Evolutionary conservation across 2,888 invertebrate species (phyloP), one percentile per base, ranked within the genome.

Genomic region (Cacoxenus indagator): DNA sequence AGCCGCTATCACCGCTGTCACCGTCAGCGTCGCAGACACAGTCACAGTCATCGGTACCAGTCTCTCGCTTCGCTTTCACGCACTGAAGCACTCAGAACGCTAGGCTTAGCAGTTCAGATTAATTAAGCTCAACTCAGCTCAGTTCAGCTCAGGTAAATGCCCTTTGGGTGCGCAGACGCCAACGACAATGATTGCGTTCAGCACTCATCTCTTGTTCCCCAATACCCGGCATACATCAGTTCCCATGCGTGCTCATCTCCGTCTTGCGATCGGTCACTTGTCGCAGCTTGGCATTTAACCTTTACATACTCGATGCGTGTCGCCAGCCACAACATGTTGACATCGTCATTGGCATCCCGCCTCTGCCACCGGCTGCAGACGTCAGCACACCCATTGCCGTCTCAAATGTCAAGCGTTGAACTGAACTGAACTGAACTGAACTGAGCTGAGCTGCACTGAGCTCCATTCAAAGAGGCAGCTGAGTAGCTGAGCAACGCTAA

Each of bases 381-480:
- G 83, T 69, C 79, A 5, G 8, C 48, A 48, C 48, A n/a, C 1
- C 6, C 48, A 71, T 70, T 68, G 77, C 76, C 83, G 78, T 81
- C 83, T 83, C 80, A 70, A 75, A 80, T 83, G 83, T 83, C 83
- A 80, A 81, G 77, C 72, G 76, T 64, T 77, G 71, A 73, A 76
- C 75, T 43, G 45, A 71, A 76, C 70, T 72, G 67, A 73, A 77
- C 65, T 79, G 70, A 73, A 76, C 77, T 43, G 1, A 72, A 68
- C 51, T 70, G 62, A 70, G 70, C 54, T 72, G 70, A 72, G 67
- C n/a, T n/a, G n/a, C n/a, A n/a, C n/a, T n/a, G n/a, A n/a, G 68
- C 57, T 8, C 43, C 43, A n/a, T n/a, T 8, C 19, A 1, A 51
- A 22, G 19, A 2, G 51, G 17, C 51, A 51, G 51, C 51, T n/a